Conservation (phyloP, 2,888 invertebrate species). For the Torymus tubicola region DNA sequence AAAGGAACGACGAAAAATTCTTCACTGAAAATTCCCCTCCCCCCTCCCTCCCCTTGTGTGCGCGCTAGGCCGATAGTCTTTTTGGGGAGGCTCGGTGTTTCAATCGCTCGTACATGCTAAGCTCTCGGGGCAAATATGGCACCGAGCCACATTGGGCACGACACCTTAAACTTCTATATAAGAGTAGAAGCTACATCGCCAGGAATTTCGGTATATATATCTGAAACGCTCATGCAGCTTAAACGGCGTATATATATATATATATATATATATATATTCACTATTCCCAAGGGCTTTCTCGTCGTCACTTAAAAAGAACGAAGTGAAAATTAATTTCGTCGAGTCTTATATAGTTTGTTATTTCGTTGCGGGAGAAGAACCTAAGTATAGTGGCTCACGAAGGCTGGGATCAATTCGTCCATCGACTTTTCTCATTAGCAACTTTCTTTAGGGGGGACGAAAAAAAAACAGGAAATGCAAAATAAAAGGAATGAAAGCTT, state of each 20-base stretch:
- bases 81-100: constrained; percentile 20
- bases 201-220: constrained; percentile 28
- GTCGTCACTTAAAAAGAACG: not conserved
- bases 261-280: constrained; percentile 8
- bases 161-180: constrained; percentile 31
- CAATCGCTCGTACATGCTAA: constrained; percentile 38
- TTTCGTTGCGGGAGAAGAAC: too few relatives aligned
- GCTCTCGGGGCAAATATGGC: constrained; percentile 39
- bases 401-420: not conserved
- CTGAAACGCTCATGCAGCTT: constrained; percentile 1
- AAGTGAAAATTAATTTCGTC: constrained; percentile 22
- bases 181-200: constrained; percentile 22
- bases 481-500: not conserved
- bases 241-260: constrained; percentile 19
- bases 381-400: too few relatives aligned
- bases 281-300: constrained; percentile 11
- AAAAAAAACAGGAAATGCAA: not conserved
- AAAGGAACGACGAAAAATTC: constrained; percentile 27
- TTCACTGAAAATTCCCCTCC: constrained; percentile 50
- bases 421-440: not conserved
- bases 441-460: not conserved
- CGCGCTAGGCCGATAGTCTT: constrained; percentile 5
- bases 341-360: too few relatives aligned
- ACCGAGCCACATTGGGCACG: constrained; percentile 22
- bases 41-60: too few relatives aligned